Evolutionary conservation across 2,113 vertebrate genomes (phyloP).

Genomic region (Narcine bancroftii): DNA sequence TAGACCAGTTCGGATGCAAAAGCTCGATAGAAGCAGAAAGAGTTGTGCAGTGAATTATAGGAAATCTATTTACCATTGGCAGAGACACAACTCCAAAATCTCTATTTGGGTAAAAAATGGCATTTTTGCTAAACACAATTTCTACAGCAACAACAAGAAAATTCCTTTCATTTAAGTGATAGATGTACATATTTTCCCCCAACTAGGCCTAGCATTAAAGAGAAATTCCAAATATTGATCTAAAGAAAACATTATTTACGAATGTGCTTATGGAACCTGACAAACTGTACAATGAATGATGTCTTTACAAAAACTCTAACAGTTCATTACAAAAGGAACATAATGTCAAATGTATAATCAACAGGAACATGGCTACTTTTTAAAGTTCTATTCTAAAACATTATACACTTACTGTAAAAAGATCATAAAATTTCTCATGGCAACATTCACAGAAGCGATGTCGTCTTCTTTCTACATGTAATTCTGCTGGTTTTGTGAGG

Average conservation of each 20-base stretch:
- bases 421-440: conserved; percentile 59
- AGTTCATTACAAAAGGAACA: not conserved
- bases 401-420: conserved; percentile 54
- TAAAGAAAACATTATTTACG: not conserved
- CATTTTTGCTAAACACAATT: not conserved
- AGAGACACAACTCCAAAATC: not conserved
- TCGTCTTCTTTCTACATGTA: conserved; percentile 51
- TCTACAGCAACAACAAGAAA: not conserved
- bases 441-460: conserved; percentile 75
- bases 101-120: not conserved
- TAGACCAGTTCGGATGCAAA: not conserved
- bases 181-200: not conserved
- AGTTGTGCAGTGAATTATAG: not conserved
- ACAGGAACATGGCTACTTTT: not conserved
- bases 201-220: not conserved
- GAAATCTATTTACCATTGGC: not conserved
- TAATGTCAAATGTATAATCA: not conserved
- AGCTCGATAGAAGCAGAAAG: not conserved
- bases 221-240: not conserved
- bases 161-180: not conserved
- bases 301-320: not conserved
- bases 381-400: not conserved
- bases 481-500: conserved; percentile 44
- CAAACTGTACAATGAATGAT: not conserved
- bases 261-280: no score